Evolutionary conservation across 2,113 vertebrate species (phyloP).

Genomic region (Rhabdomys dilectus): DNA sequence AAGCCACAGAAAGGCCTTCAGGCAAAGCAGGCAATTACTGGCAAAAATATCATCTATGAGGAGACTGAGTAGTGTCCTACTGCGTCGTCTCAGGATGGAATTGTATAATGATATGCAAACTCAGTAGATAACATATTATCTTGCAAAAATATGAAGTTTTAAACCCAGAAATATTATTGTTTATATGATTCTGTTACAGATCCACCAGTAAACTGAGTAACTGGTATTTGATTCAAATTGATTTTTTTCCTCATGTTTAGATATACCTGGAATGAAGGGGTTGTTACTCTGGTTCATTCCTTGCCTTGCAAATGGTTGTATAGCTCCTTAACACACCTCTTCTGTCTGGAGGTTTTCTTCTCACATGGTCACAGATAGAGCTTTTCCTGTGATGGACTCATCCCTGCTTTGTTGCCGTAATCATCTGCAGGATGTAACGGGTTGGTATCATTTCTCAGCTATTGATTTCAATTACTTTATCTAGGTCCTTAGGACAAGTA

Average conservation of each 20-base stretch:
- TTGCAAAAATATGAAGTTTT: constrained; percentile 3
- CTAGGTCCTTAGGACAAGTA: constrained; percentile 64
- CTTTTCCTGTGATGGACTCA: neutral
- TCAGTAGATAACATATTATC: neutral
- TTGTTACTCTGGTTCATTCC: neutral
- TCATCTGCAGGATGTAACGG: constrained; percentile 4
- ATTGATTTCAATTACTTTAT: constrained; percentile 74
- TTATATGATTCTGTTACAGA: neutral
- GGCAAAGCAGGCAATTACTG: neutral
- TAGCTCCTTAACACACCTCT: constrained; percentile 2
- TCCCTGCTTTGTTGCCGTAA: neutral
- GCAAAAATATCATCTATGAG: neutral
- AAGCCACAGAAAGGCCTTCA: neutral
- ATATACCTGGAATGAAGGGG: constrained; percentile 3
- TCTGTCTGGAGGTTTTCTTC: constrained; percentile 41
- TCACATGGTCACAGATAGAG: neutral
- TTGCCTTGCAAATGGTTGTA: neutral
- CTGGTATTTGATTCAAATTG: constrained; percentile 3
- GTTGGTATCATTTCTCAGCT: constrained; percentile 67
- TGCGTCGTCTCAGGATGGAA: neutral
- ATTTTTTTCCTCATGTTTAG: constrained; percentile 12
- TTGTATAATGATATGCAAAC: neutral
- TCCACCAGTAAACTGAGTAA: neutral
- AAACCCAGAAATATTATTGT: constrained; percentile 23
- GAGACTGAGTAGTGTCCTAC: neutral